Evolutionary conservation across 2,797 vertebrate genomes (phyloP), one percentile per base, ranked within the genome.

Genomic region (Anguilla megastoma): DNA sequence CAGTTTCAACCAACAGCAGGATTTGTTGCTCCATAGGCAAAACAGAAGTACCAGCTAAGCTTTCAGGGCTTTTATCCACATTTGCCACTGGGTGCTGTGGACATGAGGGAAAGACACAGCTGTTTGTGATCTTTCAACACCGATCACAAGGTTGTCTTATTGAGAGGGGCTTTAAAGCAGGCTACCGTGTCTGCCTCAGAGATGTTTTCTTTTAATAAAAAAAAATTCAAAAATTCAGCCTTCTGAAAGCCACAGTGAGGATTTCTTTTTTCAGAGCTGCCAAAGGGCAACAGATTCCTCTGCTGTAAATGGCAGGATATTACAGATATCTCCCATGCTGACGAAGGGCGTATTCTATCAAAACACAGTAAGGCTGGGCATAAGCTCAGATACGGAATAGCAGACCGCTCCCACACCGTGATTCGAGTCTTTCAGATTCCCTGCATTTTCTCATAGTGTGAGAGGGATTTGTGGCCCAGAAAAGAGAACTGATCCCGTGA

Each of bases 151-250:
- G 82, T 92, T 90, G 90, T 83, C 63, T 79, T 86, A 86, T 85
- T 84, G 74, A 71, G 56, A 87, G 16, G 30, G 74, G 89, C 86
- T 92, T 89, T 89, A 48, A 50, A 80, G 71, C 69, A 69, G 84
- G 83, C 90, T 90, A 88, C 84, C 88, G 66, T 85, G 63, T 18
- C 82, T 90, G 80, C 86, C 87, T 84, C 33, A 16, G 66, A 91
- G 89, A 91, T 92, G 88, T 91, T 93, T 94, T 92, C 89, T 86
- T 93, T 93, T 92, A 92, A 93, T 92, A 69, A 91, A 8, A 89
- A 87, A 89, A 82, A 69, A 91, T 86, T 88, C 90, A 89, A 89
- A 69, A 50, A 74, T 50, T 84, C 87, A 87, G 90, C 45, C 86
- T 84, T 86, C 88, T 69, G 89, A 88, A 85, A 88, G 89, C 88